These are phyloP conservation scores for Amphiura filiformis DNA, from an alignment of 35 echinoderm and acorn worm species.

Conservation along the genomic window DNA sequence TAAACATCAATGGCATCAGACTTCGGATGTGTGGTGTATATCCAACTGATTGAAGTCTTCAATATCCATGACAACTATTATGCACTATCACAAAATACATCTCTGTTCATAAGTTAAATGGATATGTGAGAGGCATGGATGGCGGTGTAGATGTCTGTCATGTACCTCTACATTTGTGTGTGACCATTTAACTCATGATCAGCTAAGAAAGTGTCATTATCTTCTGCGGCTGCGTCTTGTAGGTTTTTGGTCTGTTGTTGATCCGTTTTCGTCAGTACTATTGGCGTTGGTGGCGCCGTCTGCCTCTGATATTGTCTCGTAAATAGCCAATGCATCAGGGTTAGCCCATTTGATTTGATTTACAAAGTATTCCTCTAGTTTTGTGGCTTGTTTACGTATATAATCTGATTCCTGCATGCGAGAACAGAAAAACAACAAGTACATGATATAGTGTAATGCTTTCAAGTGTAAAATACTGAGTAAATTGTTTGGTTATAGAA, in stretches of 20 bases:
- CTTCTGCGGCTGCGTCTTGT: not conserved
- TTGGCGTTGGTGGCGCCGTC: not conserved
- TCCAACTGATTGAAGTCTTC: no score
- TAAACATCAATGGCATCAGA: no score
- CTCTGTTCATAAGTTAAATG: no score
- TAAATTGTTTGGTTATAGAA: not conserved
- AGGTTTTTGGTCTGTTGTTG: not conserved
- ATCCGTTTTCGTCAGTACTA: not conserved
- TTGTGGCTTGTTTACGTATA: conserved; percentile 28
- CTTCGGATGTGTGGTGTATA: no score
- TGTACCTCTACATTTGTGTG: no score
- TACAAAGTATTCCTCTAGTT: conserved; percentile 41
- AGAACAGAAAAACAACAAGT: not conserved
- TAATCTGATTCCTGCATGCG: conserved; percentile 20
- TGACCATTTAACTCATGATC: no score
- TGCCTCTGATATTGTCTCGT: conserved; percentile 11
- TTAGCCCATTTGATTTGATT: conserved; percentile 48
- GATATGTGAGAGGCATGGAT: no score
- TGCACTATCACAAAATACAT: no score
- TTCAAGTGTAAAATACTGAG: not conserved
- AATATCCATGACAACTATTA: no score
- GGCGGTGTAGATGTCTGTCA: no score
- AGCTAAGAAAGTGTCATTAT: not conserved
- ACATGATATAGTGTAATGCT: not conserved
- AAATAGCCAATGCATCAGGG: not conserved